Conservation (phyloP, 2,888 invertebrate species). For the Eudasyphora cyanicolor region DNA sequence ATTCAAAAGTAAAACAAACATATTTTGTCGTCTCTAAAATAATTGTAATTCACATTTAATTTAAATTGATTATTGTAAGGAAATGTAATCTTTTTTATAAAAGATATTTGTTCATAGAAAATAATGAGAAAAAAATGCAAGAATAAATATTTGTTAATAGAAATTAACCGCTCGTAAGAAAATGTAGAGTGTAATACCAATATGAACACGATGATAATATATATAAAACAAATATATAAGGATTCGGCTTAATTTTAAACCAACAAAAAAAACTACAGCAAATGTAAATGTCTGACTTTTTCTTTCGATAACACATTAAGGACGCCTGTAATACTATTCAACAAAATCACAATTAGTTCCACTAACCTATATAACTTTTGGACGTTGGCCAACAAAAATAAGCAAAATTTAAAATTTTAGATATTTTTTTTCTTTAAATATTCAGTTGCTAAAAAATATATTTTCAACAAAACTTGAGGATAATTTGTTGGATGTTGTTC, state of each 20-base stretch:
- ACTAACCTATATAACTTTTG: too few species aligned
- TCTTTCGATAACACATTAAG: not conserved
- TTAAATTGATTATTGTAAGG: conserved; percentile 7
- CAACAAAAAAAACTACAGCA: not conserved
- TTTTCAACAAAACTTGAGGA: too few species aligned
- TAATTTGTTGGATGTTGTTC: too few species aligned
- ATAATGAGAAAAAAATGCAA: conserved; percentile 22
- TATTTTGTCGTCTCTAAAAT: conserved; percentile 38
- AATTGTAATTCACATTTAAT: conserved; percentile 48
- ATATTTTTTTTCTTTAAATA: too few species aligned
- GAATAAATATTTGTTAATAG: conserved; percentile 49
- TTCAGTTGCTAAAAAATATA: too few species aligned
- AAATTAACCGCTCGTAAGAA: conserved; percentile 49
- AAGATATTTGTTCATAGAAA: conserved; percentile 50
- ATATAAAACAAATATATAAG: conserved; percentile 56
- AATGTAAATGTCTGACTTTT: not conserved
- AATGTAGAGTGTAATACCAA: conserved; percentile 34
- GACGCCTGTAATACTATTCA: too few species aligned
- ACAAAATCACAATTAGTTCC: too few species aligned
- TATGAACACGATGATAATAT: conserved; percentile 49
- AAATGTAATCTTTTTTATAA: conserved; percentile 38
- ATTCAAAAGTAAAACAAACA: conserved; percentile 2
- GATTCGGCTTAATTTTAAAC: conserved; percentile 61
- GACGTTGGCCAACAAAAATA: too few species aligned
- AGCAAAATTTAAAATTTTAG: too few species aligned